Percentiles rank a stretch among this genome's conserved stretches.
Evolutionary conservation across 2,113 vertebrate species (phyloP).

Genomic region (Hystrix cristata): DNA sequence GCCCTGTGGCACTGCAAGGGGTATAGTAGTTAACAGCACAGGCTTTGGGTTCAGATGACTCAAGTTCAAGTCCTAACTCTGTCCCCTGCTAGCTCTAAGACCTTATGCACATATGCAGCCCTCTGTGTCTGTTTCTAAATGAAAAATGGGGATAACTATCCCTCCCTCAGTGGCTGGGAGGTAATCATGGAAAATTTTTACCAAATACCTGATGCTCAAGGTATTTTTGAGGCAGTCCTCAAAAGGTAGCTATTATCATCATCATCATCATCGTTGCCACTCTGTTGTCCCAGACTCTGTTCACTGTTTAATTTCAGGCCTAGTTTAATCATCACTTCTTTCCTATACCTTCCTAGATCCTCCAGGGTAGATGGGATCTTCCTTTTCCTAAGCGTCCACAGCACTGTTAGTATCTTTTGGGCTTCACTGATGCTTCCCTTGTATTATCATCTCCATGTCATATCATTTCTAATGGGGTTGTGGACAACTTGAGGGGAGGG

Average conservation of each 20-base stretch:
- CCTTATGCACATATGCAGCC: not conserved
- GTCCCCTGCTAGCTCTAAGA: not conserved
- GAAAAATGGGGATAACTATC: not conserved
- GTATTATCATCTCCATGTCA: not conserved
- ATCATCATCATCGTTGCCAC: not conserved
- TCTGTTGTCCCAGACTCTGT: not conserved
- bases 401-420: not conserved
- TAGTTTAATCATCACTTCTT: not conserved
- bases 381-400: not conserved
- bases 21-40: not conserved
- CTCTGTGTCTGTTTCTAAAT: not conserved
- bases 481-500: not conserved
- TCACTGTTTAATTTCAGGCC: not conserved
- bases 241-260: not conserved
- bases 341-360: not conserved
- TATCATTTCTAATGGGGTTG: not conserved
- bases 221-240: not conserved
- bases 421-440: not conserved
- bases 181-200: not conserved
- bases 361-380: not conserved
- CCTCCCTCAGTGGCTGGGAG: not conserved
- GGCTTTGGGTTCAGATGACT: not conserved
- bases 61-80: slow-evolving; percentile 24
- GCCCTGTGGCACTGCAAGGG: not conserved
- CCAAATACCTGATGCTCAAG: not conserved